A percentile compares a stretch with the other conserved stretches of the same genome.
Evolutionary conservation across 1,140 invertebrate species (phyloP).

Genomic region (Drosophila fuyamai): DNA sequence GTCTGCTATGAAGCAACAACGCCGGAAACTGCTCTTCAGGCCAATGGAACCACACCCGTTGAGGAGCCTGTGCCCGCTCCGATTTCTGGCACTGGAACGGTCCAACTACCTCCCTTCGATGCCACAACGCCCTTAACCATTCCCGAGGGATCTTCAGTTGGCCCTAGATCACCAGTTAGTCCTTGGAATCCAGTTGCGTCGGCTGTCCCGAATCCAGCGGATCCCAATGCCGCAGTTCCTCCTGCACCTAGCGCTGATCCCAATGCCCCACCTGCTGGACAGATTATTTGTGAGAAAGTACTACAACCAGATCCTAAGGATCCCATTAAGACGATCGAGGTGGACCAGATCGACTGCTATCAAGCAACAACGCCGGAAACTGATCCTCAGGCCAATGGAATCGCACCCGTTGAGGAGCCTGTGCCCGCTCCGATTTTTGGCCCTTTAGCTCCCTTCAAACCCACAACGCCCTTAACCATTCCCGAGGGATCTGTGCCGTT

Average conservation of each 20-base stretch:
- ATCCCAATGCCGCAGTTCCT: conserved; percentile 80
- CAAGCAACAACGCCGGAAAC: conserved; percentile 73
- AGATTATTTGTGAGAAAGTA: conserved; percentile 71
- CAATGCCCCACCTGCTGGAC: conserved; percentile 56
- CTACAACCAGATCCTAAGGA: conserved; percentile 76
- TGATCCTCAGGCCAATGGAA: conserved; percentile 33
- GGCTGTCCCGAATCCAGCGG: conserved; percentile 78
- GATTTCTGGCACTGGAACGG: too few species aligned
- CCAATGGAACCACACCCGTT: too few species aligned
- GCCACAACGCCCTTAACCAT: too few species aligned
- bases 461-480: conserved; percentile 54
- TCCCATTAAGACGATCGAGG: conserved; percentile 74
- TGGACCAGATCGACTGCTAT: conserved; percentile 80
- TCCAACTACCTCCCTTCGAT: too few species aligned
- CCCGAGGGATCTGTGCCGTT: conserved; percentile 85
- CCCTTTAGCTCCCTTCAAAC: conserved; percentile 62
- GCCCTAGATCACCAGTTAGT: conserved; percentile 69
- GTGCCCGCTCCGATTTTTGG: conserved; percentile 7
- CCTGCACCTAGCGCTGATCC: conserved; percentile 42
- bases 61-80: too few species aligned
- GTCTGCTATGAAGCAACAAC: too few species aligned
- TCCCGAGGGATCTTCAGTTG: too few species aligned
- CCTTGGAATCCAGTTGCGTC: conserved; percentile 71
- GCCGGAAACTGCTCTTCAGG: too few species aligned
- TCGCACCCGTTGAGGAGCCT: conserved; percentile 8